Evolutionary conservation across 2,797 vertebrate genomes (phyloP), one percentile per base, ranked within the genome.

Genomic region (Galaxias olidus): DNA sequence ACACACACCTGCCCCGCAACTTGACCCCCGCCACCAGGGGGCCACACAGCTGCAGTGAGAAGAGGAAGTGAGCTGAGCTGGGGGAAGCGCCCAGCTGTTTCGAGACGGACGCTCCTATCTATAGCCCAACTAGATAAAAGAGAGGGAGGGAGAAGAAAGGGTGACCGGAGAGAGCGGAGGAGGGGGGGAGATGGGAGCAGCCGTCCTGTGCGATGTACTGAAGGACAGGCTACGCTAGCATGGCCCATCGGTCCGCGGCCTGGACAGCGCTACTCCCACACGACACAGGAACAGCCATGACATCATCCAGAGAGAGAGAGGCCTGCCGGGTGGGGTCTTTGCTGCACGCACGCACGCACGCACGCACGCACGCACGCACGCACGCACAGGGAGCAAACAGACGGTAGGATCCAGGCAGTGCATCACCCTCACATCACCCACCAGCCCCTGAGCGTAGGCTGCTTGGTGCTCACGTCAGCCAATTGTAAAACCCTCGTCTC

Each of bases 201-300:
- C 15, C 51, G 18, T 66, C 74, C 63, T 74, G 54, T 46, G 61
- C 79, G 67, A 82, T 84, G 65, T 79, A 69, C 59, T 10, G 10
- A 72, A 66, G 63, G 69, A 63, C 66, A 66, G 61, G 73, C 76
- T 85, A 80, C 46, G 68, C 68, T 4, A 84, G 84, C 72, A 82
- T 13, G 70, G 61, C 61, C 68, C 69, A n/a, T n/a, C n/a, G n/a
- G n/a, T n/a, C n/a, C n/a, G n/a, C 52, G 15, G 65, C 61, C 65
- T 4, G 71, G 49, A 76, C 75, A 30, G 30, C 30, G 6, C 30
- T 6, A 30, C 30, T 6, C 30, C 30, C 30, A 30, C 30, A 66
- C 62, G 63, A 73, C 65, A 82, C 71, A 72, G 68, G 60, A 85
- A 79, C 72, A 83, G 80, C 73, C 79, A 9, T 81, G 77, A 89